A percentile compares a stretch with the other conserved stretches of the same genome.
Conservation (phyloP, 2,113 vertebrate genomes). For the Hippocampus mohnikei region DNA sequence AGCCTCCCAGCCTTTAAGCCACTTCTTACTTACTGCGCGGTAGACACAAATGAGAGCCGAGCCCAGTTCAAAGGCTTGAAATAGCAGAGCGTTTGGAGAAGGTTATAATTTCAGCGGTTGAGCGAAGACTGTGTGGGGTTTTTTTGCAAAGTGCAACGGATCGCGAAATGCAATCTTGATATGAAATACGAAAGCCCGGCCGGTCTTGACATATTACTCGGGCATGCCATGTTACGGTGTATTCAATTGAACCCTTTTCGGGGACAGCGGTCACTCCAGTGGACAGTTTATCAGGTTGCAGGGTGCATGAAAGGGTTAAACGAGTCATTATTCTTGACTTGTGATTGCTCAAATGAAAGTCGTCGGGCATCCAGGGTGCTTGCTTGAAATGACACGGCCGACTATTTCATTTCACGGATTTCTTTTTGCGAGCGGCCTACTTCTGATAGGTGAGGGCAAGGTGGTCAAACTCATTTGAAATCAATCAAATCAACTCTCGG, state of each 20-base stretch:
- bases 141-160: conserved; percentile 38
- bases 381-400: no score
- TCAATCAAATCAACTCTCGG: no score
- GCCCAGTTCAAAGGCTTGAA: conserved; percentile 54
- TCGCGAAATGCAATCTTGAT: conserved; percentile 26
- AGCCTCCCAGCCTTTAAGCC: conserved; percentile 44
- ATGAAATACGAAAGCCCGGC: conserved; percentile 22
- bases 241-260: conserved; percentile 2
- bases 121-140: conserved; percentile 33
- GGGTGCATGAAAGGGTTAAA: no score
- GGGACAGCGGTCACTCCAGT: no score
- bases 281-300: no score
- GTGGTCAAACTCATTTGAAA: no score
- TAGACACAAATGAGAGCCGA: conserved; percentile 28
- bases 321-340: no score
- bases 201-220: conserved; percentile 1
- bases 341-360: background rate
- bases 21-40: conserved; percentile 40
- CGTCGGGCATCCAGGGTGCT: background rate
- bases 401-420: no score
- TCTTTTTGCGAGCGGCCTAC: no score
- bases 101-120: conserved; percentile 56
- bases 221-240: conserved; percentile 9
- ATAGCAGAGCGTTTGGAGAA: conserved; percentile 56
- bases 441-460: no score